Percentiles rank a stretch among this genome's conserved stretches.
Evolutionary conservation across 2,888 invertebrate species (phyloP).

Genomic region (Netelia virgata): DNA sequence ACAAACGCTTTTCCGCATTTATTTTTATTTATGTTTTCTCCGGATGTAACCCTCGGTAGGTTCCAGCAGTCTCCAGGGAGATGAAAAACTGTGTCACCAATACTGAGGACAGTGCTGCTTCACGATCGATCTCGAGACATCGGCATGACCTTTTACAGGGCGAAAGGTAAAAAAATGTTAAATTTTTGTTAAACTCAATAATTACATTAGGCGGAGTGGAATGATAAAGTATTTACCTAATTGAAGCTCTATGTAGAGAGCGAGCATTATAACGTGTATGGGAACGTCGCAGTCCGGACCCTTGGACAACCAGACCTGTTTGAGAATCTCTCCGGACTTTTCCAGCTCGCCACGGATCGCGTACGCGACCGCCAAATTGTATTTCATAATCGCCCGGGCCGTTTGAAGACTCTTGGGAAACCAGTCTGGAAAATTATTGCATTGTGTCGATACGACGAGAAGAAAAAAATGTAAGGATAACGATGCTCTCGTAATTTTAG

Average conservation of each 20-base stretch:
- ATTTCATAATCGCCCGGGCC: constrained; percentile 90
- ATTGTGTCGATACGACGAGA: neutral
- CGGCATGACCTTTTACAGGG: constrained; percentile 85
- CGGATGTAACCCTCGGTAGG: neutral
- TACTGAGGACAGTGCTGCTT: constrained; percentile 87
- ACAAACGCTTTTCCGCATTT: neutral
- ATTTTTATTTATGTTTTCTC: constrained; percentile 7
- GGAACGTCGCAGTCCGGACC: constrained; percentile 86
- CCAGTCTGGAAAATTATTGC: constrained; percentile 85
- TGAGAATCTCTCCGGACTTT: constrained; percentile 87
- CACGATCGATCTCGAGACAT: constrained; percentile 87
- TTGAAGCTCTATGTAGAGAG: constrained; percentile 89
- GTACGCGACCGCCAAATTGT: constrained; percentile 92
- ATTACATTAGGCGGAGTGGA: neutral
- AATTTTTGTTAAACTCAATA: neutral
- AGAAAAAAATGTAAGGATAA: constrained; percentile 25
- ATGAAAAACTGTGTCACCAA: constrained; percentile 72
- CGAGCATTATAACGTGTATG: constrained; percentile 88
- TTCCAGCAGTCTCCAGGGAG: neutral
- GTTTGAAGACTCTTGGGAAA: constrained; percentile 88
- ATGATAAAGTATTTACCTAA: constrained; percentile 84
- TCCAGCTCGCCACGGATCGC: constrained; percentile 91
- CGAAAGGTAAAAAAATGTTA: constrained; percentile 32
- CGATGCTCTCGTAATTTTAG: neutral
- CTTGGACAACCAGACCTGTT: constrained; percentile 86